A percentile compares a stretch with the other conserved stretches of the same genome.
Evolutionary conservation across 2,888 invertebrate species (phyloP).

Genomic region (Drosophila quasianomalipes): DNA sequence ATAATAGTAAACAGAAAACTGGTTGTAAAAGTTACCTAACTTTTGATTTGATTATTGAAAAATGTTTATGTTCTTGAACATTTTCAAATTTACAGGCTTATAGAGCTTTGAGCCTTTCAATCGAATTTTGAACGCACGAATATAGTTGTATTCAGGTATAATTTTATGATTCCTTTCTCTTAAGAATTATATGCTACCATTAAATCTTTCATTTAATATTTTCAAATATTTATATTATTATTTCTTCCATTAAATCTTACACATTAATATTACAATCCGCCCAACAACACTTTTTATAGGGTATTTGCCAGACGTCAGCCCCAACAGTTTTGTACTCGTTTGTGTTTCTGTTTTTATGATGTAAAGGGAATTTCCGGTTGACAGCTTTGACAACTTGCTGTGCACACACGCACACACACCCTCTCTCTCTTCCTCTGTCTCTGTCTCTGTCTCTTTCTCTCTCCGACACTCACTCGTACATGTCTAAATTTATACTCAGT

Average conservation of each 20-base stretch:
- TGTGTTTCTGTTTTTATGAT: constrained; percentile 62
- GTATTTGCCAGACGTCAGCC: constrained; percentile 23
- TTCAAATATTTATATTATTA: no score
- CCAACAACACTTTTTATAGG: not conserved
- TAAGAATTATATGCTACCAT: not conserved
- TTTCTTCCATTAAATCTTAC: not conserved
- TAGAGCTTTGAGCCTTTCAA: not conserved
- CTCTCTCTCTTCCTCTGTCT: no score
- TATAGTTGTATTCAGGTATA: no score
- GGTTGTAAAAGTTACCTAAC: fast-evolving
- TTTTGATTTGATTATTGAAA: not conserved
- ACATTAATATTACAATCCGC: not conserved
- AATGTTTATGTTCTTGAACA: not conserved
- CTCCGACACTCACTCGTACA: constrained; percentile 19
- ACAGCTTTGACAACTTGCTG: constrained; percentile 77
- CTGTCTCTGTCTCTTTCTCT: not conserved
- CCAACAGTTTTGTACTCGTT: not conserved
- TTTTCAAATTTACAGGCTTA: not conserved
- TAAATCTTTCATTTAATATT: not conserved
- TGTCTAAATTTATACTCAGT: constrained; percentile 68
- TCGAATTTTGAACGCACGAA: not conserved
- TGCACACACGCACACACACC: constrained; percentile 29
- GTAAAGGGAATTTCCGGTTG: constrained; percentile 76
- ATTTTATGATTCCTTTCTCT: not conserved
- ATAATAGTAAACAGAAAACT: not conserved